Conservation (phyloP, 2,113 vertebrate species). For the Cyphomyrus plagiostoma region DNA sequence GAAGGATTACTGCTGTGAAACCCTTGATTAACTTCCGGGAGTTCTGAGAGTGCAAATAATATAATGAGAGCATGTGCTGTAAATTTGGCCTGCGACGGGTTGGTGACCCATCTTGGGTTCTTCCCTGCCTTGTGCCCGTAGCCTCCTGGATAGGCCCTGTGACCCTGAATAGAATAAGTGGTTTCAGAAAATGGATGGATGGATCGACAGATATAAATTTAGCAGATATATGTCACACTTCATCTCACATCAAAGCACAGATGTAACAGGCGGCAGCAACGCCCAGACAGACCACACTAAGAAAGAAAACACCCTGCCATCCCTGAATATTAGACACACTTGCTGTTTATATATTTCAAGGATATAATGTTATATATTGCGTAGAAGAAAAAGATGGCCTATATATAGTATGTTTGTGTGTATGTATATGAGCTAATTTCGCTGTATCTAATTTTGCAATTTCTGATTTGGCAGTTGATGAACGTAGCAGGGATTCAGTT, state of each 20-base stretch:
- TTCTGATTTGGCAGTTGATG: not conserved
- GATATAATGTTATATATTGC: not conserved
- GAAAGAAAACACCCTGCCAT: not conserved
- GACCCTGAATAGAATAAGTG: not conserved
- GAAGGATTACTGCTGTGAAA: not conserved
- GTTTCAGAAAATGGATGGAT: not conserved
- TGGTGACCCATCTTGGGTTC: not conserved
- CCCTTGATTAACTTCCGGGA: not conserved
- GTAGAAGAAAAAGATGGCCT: not conserved
- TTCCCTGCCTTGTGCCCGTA: not conserved
- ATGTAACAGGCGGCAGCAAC: not conserved
- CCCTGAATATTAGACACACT: not conserved
- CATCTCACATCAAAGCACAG: not conserved
- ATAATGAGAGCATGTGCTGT: not conserved
- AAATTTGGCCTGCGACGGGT: not conserved
- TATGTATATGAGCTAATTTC: not conserved
- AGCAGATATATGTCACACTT: not conserved
- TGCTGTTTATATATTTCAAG: not conserved
- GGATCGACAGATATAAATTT: not conserved
- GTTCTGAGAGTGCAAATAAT: not conserved
- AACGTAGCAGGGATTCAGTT: not conserved
- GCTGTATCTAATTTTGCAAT: not conserved
- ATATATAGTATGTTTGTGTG: not conserved
- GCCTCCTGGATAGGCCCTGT: not conserved
- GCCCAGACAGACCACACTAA: too few species aligned